phyloP scores from a whole-genome alignment of 2,888 invertebrate species.

The Drosophila barbarae region DNA sequence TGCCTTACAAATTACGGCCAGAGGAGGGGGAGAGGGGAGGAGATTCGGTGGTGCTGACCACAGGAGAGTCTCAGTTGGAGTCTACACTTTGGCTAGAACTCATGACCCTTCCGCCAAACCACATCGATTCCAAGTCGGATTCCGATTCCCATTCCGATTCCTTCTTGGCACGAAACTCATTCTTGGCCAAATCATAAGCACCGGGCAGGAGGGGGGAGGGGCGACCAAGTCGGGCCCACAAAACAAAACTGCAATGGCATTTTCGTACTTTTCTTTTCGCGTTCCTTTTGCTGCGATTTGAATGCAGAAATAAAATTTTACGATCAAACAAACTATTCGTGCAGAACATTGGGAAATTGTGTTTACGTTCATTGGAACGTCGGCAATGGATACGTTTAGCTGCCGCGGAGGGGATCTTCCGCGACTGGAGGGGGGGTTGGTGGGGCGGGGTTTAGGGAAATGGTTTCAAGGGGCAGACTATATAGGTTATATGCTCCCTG shows the following conservation, averaged over 20 bases:
- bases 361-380: slow-evolving; percentile 61
- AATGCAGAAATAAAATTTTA: slow-evolving; percentile 71
- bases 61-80: slow-evolving; percentile 1
- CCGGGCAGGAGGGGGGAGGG: too few species aligned
- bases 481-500: slow-evolving; percentile 28
- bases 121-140: slow-evolving; percentile 26
- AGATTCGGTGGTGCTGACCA: background rate
- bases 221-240: slow-evolving; percentile 9
- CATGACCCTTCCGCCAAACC: slow-evolving; percentile 34
- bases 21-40: too few species aligned
- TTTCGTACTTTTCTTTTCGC: slow-evolving; percentile 27
- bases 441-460: background rate
- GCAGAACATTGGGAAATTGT: slow-evolving; percentile 73
- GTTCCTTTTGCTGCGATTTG: slow-evolving; percentile 56
- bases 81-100: slow-evolving; percentile 9
- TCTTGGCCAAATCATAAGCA: slow-evolving; percentile 34
- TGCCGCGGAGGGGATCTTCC: slow-evolving; percentile 4
- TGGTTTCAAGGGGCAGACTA: background rate
- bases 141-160: slow-evolving; percentile 13
- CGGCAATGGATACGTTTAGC: slow-evolving; percentile 43
- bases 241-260: slow-evolving; percentile 53
- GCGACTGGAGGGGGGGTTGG: background rate
- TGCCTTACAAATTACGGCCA: slow-evolving; percentile 13
- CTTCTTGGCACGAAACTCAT: slow-evolving; percentile 33
- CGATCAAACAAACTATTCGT: slow-evolving; percentile 74